phyloP scores from a whole-genome alignment of 2,797 vertebrate genomes.

The Distichodus sexfasciatus region DNA sequence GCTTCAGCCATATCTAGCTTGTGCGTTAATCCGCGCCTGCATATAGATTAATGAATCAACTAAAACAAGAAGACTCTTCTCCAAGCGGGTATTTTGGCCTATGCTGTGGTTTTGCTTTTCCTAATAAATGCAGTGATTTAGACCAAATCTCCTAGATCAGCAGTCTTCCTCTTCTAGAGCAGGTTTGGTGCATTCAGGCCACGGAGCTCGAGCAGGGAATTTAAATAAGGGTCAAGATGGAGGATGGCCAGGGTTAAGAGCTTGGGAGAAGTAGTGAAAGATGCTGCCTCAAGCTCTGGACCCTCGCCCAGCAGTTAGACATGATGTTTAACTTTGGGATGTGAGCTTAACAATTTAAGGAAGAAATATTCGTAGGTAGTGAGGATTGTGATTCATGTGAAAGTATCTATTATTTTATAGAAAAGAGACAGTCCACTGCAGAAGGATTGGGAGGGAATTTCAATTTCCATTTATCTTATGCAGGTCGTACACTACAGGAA shows the following conservation, averaged over 20 bases:
- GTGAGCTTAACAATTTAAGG: not conserved
- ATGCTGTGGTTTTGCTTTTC: not conserved
- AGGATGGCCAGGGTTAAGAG: conserved; percentile 6
- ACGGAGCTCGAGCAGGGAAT: not conserved
- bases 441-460: too few relatives aligned
- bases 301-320: not conserved
- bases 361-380: too few relatives aligned
- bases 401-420: too few relatives aligned
- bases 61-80: too few relatives aligned
- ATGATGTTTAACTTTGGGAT: not conserved
- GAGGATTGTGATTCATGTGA: too few relatives aligned
- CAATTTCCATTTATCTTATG: too few relatives aligned
- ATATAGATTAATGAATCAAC: too few relatives aligned
- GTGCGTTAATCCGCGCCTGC: too few relatives aligned
- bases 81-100: not conserved
- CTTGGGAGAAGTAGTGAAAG: not conserved
- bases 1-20: too few relatives aligned
- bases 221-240: conserved; percentile 4
- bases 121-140: not conserved
- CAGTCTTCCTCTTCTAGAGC: conserved; percentile 6
- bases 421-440: too few relatives aligned
- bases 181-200: not conserved
- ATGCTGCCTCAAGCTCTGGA: conserved; percentile 3
- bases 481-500: too few relatives aligned
- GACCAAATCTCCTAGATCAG: not conserved